Percentiles rank a stretch among this genome's conserved stretches.
Conservation (phyloP, 1,140 invertebrate species). For the Eriocheir sinensis region DNA sequence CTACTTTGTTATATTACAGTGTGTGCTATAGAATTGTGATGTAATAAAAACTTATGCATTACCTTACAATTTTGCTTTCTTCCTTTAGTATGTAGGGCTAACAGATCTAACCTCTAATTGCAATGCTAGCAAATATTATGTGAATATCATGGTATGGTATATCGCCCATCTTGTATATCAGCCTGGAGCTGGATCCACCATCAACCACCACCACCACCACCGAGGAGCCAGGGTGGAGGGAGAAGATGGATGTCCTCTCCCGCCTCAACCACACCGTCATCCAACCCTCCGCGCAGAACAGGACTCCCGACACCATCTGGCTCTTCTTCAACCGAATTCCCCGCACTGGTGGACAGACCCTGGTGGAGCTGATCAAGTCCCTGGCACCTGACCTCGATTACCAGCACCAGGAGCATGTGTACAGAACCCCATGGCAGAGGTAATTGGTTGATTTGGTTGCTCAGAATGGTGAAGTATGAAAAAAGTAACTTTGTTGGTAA, state of each 20-base stretch:
- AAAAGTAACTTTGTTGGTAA: too few relatives aligned
- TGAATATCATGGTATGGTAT: too few relatives aligned
- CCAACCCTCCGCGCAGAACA: constrained; percentile 45
- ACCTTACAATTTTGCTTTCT: too few relatives aligned
- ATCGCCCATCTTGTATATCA: too few relatives aligned
- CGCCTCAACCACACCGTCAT: constrained; percentile 58
- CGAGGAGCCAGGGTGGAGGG: constrained; percentile 69
- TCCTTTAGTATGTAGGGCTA: too few relatives aligned
- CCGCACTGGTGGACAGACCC: constrained; percentile 73
- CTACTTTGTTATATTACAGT: too few relatives aligned
- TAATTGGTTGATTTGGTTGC: too few relatives aligned
- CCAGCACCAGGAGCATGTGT: constrained; percentile 80
- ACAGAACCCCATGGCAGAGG: constrained; percentile 81
- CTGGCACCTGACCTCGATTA: constrained; percentile 64
- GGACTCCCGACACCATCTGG: constrained; percentile 76
- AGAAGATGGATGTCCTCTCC: constrained; percentile 63
- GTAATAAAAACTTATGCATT: too few relatives aligned
- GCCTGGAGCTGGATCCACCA: not conserved
- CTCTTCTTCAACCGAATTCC: constrained; percentile 78
- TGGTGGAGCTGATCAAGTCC: constrained; percentile 73
- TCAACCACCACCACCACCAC: constrained; percentile 64
- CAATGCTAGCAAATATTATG: too few relatives aligned
- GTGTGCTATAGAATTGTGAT: too few relatives aligned
- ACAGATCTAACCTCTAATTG: too few relatives aligned
- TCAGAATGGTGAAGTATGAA: too few relatives aligned